These are phyloP conservation scores for Eurytoma adleriae DNA, from an alignment of 2,888 invertebrate genomes.

Conservation along the genomic window DNA sequence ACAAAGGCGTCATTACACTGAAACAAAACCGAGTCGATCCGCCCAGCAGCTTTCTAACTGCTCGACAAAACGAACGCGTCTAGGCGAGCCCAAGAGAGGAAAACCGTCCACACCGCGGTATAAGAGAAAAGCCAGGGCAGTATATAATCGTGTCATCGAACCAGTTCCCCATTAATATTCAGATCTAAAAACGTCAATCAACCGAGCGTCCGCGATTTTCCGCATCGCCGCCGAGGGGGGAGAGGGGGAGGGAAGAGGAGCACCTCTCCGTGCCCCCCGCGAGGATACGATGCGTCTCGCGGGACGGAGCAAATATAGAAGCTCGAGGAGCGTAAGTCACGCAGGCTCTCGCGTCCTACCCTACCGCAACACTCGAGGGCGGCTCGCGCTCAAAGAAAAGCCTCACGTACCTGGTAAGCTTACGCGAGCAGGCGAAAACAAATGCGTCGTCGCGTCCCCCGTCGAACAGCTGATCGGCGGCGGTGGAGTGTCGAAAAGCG, in stretches of 20 bases:
- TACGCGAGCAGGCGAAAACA: constrained; percentile 26
- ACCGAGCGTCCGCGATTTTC: not conserved
- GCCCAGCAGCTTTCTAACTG: too few relatives aligned
- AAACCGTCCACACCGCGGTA: not conserved
- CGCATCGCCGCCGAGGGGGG: too few relatives aligned
- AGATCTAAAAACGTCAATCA: not conserved
- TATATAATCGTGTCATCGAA: constrained; percentile 5
- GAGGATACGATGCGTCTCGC: not conserved
- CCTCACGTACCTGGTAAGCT: constrained; percentile 39
- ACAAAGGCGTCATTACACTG: too few relatives aligned
- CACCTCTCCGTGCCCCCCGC: not conserved
- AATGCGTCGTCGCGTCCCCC: constrained; percentile 29
- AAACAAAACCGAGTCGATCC: too few relatives aligned
- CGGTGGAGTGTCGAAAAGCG: constrained; percentile 14
- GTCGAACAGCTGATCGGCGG: constrained; percentile 40
- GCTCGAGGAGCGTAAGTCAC: not conserved
- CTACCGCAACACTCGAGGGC: not conserved
- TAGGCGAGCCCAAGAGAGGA: not conserved
- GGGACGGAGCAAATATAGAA: not conserved
- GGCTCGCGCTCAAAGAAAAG: constrained; percentile 6
- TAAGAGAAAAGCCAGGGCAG: not conserved
- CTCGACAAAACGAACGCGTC: not conserved
- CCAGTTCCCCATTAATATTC: not conserved
- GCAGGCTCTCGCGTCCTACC: not conserved
- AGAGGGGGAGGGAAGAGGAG: not conserved